phyloP scores from a whole-genome alignment of 2,113 vertebrate genomes.

The Bos indicus region DNA sequence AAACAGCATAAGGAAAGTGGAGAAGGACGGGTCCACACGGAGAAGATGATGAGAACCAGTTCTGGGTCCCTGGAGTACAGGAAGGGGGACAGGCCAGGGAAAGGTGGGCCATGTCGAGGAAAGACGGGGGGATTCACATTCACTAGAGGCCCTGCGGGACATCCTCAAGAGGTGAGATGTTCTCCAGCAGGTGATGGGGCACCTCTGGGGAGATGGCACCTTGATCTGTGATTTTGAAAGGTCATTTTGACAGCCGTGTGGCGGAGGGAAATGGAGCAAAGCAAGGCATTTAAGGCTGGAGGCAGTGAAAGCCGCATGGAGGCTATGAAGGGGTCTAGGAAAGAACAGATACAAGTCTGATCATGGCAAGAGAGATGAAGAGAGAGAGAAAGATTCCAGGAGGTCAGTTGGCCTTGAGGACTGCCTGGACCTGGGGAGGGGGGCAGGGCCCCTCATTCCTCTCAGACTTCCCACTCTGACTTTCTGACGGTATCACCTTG shows the following conservation, averaged over 20 bases:
- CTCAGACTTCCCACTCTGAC: not conserved
- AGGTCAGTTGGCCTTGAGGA: not conserved
- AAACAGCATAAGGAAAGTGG: not conserved
- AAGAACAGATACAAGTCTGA: not conserved
- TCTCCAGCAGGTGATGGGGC: not conserved
- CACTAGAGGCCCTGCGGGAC: not conserved
- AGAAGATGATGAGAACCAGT: not conserved
- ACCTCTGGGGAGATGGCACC: not conserved
- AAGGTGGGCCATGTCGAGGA: not conserved
- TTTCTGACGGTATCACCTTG: slow-evolving; percentile 19
- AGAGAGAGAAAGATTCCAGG: not conserved
- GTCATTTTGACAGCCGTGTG: not conserved
- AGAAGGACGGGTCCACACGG: not conserved
- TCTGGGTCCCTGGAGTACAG: not conserved
- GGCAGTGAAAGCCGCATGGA: not conserved
- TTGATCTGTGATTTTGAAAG: not conserved
- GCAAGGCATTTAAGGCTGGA: not conserved
- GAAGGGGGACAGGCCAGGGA: not conserved
- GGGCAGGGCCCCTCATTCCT: not conserved
- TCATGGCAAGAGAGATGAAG: not conserved
- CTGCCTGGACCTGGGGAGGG: not conserved
- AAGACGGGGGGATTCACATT: not conserved
- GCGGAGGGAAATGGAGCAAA: not conserved
- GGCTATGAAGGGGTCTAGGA: not conserved
- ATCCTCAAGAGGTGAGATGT: not conserved